Percentiles rank a stretch among this genome's conserved stretches.
phyloP scores from a whole-genome alignment of 2,888 invertebrate species.

The Dendrolimus pini region DNA sequence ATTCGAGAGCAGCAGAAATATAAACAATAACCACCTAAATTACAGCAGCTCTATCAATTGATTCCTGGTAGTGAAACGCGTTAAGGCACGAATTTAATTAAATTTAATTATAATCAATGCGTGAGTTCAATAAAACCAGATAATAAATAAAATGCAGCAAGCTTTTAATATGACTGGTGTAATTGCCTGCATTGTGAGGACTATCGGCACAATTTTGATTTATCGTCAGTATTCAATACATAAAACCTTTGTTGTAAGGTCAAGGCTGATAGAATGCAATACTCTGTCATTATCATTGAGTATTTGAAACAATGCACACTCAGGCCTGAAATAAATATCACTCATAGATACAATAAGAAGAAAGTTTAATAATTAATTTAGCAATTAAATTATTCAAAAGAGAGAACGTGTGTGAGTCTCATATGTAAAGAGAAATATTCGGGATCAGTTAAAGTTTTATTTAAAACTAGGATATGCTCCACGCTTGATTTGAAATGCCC shows the following conservation, averaged over 20 bases:
- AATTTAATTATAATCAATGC: constrained; percentile 32
- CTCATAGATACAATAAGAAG: background rate
- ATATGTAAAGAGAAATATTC: too few relatives aligned
- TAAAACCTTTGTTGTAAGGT: constrained; percentile 44
- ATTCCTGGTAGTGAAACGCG: background rate
- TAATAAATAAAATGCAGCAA: constrained; percentile 22
- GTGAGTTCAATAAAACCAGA: constrained; percentile 24
- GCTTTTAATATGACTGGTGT: constrained; percentile 13
- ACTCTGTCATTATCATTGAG: constrained; percentile 20
- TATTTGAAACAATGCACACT: constrained; percentile 28
- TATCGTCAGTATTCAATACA: constrained; percentile 33
- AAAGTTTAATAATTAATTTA: background rate
- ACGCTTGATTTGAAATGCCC: too few relatives aligned
- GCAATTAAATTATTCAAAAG: background rate
- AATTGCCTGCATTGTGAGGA: constrained; percentile 39
- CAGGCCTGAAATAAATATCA: constrained; percentile 13
- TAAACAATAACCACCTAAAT: too few relatives aligned
- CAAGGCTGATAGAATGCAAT: constrained; percentile 30
- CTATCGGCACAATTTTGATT: constrained; percentile 36
- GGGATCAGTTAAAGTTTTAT: too few relatives aligned
- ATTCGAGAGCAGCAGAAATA: too few relatives aligned
- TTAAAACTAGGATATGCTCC: too few relatives aligned
- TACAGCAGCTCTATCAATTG: too few relatives aligned
- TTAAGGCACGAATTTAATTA: constrained; percentile 17
- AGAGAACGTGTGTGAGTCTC: too few relatives aligned